Evolutionary conservation across 2,797 vertebrate species (phyloP), one percentile per base, ranked within the genome.

Genomic region (Falco peregrinus): DNA sequence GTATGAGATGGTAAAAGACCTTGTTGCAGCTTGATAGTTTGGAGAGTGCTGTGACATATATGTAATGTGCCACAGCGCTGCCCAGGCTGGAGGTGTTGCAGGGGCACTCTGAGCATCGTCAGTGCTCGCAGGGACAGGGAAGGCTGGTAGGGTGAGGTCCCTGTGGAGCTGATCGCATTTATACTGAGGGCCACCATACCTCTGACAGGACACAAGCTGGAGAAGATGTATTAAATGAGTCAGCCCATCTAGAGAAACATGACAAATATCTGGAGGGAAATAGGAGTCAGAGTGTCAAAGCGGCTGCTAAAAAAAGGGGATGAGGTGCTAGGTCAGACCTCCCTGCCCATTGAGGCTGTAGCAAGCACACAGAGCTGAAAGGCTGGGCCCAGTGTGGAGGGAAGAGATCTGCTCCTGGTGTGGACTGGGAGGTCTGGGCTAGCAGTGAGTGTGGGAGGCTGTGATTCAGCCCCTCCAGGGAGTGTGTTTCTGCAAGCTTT

Each of bases 81-180:
- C 3, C 0, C 35, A 14, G 59, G 35, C 57, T 21, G 6, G 50
- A 22, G 19, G 16, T 43, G 20, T 39, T 12, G 41, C 28, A 43
- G 63, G 37, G 35, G 8, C 54, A n/a, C 41, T 45, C 22, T 18
- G 68, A 80, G 61, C 53, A 29, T 48, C n/a, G 9, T 43, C n/a
- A 10, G 48, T 57, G 47, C 25, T 29, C 16, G 16, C 3, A 16
- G 41, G 45, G 57, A 12, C 7, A 16, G 45, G 69, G n/a, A 47
- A 5, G 19, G 84, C 29, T 82, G 74, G 22, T 22, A 33, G 10
- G 45, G 43, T 22, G 41, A 20, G 21, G 19, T 77, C 50, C n/a
- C 45, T 0, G 0, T 19, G 14, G 21, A 78, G 57, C 33, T 33
- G 60, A 69, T 43, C 0, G 0, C 6, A 2, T 53, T n/a, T 29